A percentile compares a stretch with the other conserved stretches of the same genome.
phyloP scores from a whole-genome alignment of 2,113 vertebrate genomes.

The Stigmatopora nigra region DNA sequence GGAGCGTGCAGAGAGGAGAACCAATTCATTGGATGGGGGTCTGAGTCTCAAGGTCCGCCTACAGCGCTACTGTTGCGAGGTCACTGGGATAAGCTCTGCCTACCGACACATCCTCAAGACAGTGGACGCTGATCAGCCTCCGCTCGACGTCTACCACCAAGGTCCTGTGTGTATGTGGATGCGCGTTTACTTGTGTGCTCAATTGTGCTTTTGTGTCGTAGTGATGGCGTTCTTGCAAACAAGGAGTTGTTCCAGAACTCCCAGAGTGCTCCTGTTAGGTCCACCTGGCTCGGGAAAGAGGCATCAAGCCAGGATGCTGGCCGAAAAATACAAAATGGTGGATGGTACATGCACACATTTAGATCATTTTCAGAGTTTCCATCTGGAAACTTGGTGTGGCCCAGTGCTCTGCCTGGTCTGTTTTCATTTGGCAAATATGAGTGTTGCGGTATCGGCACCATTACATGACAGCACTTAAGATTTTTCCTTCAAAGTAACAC shows the following conservation, averaged over 20 bases:
- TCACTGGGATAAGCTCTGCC: conserved; percentile 63
- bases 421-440: no score
- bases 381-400: no score
- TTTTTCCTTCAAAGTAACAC: no score
- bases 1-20: conserved; percentile 56
- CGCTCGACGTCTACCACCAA: conserved; percentile 77
- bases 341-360: conserved; percentile 65
- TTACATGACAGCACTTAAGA: no score
- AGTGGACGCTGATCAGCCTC: conserved; percentile 80
- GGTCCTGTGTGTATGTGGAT: conserved; percentile 52
- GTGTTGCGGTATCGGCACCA: no score
- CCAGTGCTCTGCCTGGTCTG: no score
- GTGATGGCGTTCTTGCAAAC: conserved; percentile 73
- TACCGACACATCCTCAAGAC: conserved; percentile 71
- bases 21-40: conserved; percentile 58
- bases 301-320: conserved; percentile 78
- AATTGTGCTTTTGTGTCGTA: conserved; percentile 38
- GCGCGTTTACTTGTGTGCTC: background rate
- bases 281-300: conserved; percentile 84
- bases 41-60: conserved; percentile 57
- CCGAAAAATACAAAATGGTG: conserved; percentile 79
- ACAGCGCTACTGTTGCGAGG: conserved; percentile 69
- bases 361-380: no score
- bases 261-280: conserved; percentile 79
- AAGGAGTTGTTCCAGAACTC: conserved; percentile 70